Evolutionary conservation across 2,797 vertebrate genomes (phyloP).

Genomic region (Lepus oiostolus): DNA sequence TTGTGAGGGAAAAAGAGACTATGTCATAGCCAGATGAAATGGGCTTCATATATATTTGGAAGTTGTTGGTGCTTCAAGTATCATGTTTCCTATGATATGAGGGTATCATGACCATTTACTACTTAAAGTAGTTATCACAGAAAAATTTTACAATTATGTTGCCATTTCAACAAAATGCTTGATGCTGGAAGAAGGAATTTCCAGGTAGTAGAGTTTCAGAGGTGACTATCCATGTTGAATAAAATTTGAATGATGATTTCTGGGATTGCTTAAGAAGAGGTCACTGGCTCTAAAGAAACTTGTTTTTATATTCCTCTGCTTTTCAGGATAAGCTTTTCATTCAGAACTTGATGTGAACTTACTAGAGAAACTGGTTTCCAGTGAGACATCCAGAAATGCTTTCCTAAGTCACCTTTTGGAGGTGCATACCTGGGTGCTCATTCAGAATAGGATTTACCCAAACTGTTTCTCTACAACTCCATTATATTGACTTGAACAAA

Average conservation of each 20-base stretch:
- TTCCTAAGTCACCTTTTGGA: background rate
- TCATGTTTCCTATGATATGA: background rate
- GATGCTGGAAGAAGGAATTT: background rate
- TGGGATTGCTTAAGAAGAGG: background rate
- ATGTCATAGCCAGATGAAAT: background rate
- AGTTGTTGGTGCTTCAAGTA: background rate
- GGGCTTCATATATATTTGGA: background rate
- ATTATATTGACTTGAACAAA: background rate
- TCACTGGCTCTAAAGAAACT: background rate
- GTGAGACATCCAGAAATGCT: background rate
- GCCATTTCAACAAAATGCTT: background rate
- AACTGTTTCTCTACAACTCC: background rate
- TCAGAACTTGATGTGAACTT: background rate
- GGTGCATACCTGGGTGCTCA: background rate
- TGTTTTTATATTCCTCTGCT: background rate
- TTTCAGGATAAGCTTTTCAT: background rate
- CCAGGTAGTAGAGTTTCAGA: background rate
- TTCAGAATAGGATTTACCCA: background rate
- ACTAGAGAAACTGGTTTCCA: background rate
- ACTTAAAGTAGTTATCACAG: background rate
- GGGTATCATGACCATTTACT: background rate
- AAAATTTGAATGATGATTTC: background rate
- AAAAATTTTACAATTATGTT: background rate
- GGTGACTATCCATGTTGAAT: background rate
- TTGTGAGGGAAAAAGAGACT: background rate